Evolutionary conservation across 2,113 vertebrate genomes (phyloP), one percentile per base, ranked within the genome.

Genomic region (Thalassoma bifasciatum): DNA sequence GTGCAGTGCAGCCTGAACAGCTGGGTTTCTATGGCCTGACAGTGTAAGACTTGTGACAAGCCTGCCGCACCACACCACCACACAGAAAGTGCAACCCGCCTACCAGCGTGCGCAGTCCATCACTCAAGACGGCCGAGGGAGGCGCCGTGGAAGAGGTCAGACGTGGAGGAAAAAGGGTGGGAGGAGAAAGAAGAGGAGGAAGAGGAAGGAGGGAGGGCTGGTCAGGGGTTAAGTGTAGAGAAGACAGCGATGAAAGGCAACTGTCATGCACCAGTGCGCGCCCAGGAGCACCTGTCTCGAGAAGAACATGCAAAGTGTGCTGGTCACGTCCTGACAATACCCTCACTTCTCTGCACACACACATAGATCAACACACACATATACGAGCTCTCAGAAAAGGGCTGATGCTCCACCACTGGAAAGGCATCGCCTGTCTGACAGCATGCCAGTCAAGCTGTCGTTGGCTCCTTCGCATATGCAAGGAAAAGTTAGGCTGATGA

Each of bases 211-310:
- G 80, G 84, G 87, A 66, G 81, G 89, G 91, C 91, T 94, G 96
- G 96, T 96, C 96, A 96, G 94, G 97, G 96, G 96, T 97, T 96
- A 98, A 98, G 95, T 93, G 94, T 83, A 92, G 83, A 95, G 94
- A 94, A 96, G 96, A 97, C 96, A 95, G 96, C 94, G 49, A 95
- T 96, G 96, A 97, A 96, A 96, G 96, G 96, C 95, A 96, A 96
- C 96, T 97, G 96, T 98, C 97, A 98, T 94, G 96, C 96, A 96
- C 95, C 94, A 90, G 89, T 95, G 97, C 94, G 86, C 94, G 78
- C 88, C 85, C 93, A 94, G 94, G 94, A 95, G 92, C 92, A 94
- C 94, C 93, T 95, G 95, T 96, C 96, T 96, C 93, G 82, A 88
- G 89, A 64, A 93, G 92, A 96, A 96, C 95, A 96, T 94, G 95